These are phyloP conservation scores for Ahaetulla prasina DNA, from an alignment of 2,113 vertebrate genomes.

Conservation along the genomic window DNA sequence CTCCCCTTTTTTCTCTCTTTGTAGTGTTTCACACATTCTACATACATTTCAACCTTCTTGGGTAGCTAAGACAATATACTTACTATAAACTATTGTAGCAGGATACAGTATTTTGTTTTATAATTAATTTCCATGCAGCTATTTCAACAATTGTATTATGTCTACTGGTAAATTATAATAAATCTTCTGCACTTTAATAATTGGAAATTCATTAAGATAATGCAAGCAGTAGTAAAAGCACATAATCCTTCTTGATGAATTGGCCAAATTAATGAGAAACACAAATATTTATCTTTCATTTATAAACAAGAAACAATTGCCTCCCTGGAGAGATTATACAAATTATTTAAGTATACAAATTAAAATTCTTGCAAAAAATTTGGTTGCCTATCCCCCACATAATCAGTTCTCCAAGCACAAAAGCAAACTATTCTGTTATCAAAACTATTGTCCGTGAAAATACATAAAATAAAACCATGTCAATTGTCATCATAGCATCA, in stretches of 20 bases:
- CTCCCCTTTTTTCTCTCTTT: neutral
- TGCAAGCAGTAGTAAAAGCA: neutral
- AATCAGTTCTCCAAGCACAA: neutral
- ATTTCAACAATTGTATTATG: neutral
- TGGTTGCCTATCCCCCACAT: neutral
- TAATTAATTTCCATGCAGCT: neutral
- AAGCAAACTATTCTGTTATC: neutral
- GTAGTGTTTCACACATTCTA: neutral
- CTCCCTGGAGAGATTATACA: neutral
- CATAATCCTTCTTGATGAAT: neutral
- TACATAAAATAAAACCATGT: neutral
- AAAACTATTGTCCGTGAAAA: neutral
- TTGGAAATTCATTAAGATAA: neutral
- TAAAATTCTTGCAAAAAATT: neutral
- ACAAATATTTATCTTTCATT: neutral
- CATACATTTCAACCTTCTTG: neutral
- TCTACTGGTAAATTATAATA: neutral
- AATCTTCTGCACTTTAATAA: neutral
- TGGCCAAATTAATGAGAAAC: neutral
- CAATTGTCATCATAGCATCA: neutral
- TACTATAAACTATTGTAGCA: neutral
- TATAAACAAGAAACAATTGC: neutral
- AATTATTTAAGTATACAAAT: neutral
- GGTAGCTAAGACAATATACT: neutral
- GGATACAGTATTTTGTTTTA: neutral